Evolutionary conservation across 2,797 vertebrate species (phyloP).

Genomic region (Dendrocincla fuliginosa): DNA sequence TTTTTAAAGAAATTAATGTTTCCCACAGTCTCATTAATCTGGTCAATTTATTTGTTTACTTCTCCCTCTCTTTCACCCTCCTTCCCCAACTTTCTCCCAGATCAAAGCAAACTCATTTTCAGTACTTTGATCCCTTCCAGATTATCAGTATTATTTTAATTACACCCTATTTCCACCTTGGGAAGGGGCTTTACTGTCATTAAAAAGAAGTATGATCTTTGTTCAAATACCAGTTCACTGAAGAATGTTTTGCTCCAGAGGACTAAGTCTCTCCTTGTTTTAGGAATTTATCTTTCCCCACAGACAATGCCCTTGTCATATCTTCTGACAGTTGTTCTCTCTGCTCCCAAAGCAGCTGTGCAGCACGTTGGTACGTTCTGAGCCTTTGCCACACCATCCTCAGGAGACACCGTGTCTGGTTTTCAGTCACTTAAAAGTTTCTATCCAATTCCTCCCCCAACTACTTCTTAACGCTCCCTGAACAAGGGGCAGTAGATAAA

Average conservation of each 20-base stretch:
- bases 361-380: not conserved
- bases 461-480: not conserved
- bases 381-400: not conserved
- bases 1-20: not conserved
- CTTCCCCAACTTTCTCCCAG: not conserved
- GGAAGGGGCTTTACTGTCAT: not conserved
- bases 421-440: not conserved
- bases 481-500: not conserved
- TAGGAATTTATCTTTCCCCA: not conserved
- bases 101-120: not conserved
- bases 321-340: not conserved
- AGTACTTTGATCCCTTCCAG: not conserved
- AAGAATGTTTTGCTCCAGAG: not conserved
- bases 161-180: not conserved
- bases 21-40: not conserved
- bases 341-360: not conserved
- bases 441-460: not conserved
- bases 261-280: not conserved
- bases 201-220: not conserved
- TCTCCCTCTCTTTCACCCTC: not conserved
- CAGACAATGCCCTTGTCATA: not conserved
- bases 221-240: not conserved
- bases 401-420: not conserved
- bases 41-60: not conserved
- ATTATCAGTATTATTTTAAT: not conserved